phyloP scores from a whole-genome alignment of 2,888 invertebrate genomes.

The Halocaridina rubra region DNA sequence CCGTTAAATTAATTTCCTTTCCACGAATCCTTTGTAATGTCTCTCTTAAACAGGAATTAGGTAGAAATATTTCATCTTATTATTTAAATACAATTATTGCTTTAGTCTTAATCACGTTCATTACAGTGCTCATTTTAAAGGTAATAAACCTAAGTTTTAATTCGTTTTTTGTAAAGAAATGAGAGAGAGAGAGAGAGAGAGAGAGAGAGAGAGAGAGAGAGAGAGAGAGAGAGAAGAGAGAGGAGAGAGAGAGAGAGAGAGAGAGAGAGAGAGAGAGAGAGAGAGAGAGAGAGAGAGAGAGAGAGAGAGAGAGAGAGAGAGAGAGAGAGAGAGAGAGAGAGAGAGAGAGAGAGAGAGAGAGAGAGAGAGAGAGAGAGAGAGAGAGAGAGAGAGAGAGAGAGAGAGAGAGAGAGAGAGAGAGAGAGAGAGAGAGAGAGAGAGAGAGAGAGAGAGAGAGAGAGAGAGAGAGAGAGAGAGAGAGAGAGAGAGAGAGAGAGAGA shows the following conservation, averaged over 20 bases:
- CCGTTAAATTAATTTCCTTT: too few species aligned
- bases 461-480: too few species aligned
- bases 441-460: neutral
- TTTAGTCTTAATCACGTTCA: too few species aligned
- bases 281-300: neutral
- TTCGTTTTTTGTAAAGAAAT: too few species aligned
- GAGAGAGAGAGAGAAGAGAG: neutral
- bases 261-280: neutral
- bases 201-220: neutral
- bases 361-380: neutral
- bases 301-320: neutral
- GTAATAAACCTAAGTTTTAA: too few species aligned
- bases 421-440: neutral
- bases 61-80: too few species aligned
- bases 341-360: neutral
- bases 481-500: neutral
- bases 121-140: too few species aligned
- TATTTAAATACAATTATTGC: too few species aligned
- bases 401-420: neutral
- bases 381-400: neutral
- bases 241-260: neutral
- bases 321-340: neutral
- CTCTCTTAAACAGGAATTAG: too few species aligned
- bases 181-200: neutral
- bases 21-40: too few species aligned